Evolutionary conservation across 2,113 vertebrate species (phyloP), one percentile per base, ranked within the genome.

Genomic region (Equus quagga): DNA sequence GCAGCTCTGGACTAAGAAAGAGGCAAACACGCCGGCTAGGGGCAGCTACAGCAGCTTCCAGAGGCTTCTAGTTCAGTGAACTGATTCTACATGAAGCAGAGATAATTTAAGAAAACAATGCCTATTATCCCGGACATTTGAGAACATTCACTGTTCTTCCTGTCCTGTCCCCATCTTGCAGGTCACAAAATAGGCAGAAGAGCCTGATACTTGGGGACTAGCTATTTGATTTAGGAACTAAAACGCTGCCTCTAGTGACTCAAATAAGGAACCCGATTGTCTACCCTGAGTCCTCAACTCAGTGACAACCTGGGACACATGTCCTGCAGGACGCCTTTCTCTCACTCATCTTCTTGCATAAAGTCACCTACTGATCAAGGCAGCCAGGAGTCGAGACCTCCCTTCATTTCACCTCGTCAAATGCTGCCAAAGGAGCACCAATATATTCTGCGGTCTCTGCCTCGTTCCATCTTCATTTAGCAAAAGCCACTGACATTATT

Each of bases 101-200:
- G 56, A 95, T 36, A 81, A 88, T 95, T 96, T 94, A 79, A 67
- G 78, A 97, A 90, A 97, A 98, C 78, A 86, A 91, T 44, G 33
- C 44, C 95, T 70, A 0, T 97, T 96, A 92, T 84, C 82, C 94
- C 96, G 97, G 97, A 95, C 96, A 83, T 89, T 93, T 97, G 94
- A 72, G 91, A 96, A 91, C 56, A 56, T 36, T 62, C 44, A 36
- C 83, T n/a, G 31, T 93, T 79, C 56, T 65, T 36, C 54, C 56
- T 65, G 5, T 64, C 58, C 19, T 0, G 15, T 67, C 26, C 70
- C 96, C 87, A 81, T 97, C 81, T 92, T 84, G 65, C 67, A 92
- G 89, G 88, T 94, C 95, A 94, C 36, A 95, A 89, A 97, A 93
- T 82, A 64, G 82, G 92, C 98, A 95, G 26, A 31, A 72, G 12